Percentiles rank a stretch among this genome's conserved stretches.
Conservation (phyloP, 2,113 vertebrate species). For the Nyctereutes procyonoides region DNA sequence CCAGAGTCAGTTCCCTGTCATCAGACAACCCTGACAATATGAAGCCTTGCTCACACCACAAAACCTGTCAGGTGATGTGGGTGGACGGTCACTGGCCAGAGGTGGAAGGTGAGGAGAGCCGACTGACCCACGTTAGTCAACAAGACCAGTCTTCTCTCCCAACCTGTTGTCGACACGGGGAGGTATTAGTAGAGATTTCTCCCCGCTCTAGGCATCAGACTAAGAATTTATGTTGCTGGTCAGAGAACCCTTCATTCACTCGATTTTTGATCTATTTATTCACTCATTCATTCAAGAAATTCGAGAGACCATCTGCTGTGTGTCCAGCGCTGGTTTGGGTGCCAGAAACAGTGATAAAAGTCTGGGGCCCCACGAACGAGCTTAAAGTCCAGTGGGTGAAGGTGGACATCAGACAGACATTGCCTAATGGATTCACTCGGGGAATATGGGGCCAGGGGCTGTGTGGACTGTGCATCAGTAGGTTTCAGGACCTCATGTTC, state of each 20-base stretch:
- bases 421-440: background rate
- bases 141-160: background rate
- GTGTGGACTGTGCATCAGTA: background rate
- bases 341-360: background rate
- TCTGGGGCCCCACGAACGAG: background rate
- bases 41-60: background rate
- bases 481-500: background rate
- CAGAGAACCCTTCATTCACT: background rate
- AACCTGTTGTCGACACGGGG: background rate
- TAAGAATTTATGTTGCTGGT: background rate
- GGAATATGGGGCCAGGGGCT: background rate
- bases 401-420: background rate
- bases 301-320: background rate
- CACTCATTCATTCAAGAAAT: background rate
- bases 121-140: too few species aligned
- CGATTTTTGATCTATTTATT: background rate
- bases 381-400: background rate
- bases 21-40: background rate
- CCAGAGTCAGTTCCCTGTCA: background rate
- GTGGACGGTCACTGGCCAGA: background rate
- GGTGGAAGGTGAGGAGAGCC: background rate
- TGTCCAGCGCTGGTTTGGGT: background rate
- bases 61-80: background rate
- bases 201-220: background rate
- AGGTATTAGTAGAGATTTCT: background rate